Evolutionary conservation across 2,888 invertebrate species (phyloP).

Genomic region (Tricholauxania praeusta): DNA sequence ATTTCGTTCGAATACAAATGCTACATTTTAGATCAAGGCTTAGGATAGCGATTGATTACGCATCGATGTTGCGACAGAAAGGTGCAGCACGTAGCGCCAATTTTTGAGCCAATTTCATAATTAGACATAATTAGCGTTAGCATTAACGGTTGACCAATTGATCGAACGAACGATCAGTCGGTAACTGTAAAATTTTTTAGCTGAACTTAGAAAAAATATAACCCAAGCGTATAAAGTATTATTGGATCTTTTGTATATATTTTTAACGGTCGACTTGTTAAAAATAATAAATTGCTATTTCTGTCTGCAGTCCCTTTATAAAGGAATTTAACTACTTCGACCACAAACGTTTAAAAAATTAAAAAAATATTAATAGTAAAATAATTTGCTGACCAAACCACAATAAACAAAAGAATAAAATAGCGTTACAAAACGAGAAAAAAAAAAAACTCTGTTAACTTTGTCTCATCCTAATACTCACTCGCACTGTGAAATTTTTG

Average conservation of each 20-base stretch:
- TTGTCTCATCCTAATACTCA: not conserved
- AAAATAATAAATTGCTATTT: too few species aligned
- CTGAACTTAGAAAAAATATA: too few species aligned
- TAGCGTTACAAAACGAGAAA: not conserved
- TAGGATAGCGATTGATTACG: too few species aligned
- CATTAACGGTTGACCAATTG: not conserved
- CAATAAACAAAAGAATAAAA: not conserved
- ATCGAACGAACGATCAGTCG: too few species aligned
- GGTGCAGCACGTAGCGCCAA: conserved; percentile 61
- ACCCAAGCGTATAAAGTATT: too few species aligned
- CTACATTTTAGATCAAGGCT: too few species aligned
- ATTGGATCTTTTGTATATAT: too few species aligned
- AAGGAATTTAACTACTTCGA: conserved; percentile 1
- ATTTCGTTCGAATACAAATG: too few species aligned
- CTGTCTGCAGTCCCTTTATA: too few species aligned
- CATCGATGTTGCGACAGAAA: conserved; percentile 22
- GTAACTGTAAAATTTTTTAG: too few species aligned
- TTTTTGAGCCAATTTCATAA: conserved; percentile 48
- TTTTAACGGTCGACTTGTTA: too few species aligned
- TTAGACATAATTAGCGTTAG: conserved; percentile 23
- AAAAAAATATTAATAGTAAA: conserved; percentile 25
- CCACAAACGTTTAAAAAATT: conserved; percentile 32
- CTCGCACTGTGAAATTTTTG: not conserved
- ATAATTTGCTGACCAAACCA: conserved; percentile 20
- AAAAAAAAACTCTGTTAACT: conserved; percentile 1